phyloP scores from a whole-genome alignment of 1,140 invertebrate genomes.

The Diorhabda sublineata region DNA sequence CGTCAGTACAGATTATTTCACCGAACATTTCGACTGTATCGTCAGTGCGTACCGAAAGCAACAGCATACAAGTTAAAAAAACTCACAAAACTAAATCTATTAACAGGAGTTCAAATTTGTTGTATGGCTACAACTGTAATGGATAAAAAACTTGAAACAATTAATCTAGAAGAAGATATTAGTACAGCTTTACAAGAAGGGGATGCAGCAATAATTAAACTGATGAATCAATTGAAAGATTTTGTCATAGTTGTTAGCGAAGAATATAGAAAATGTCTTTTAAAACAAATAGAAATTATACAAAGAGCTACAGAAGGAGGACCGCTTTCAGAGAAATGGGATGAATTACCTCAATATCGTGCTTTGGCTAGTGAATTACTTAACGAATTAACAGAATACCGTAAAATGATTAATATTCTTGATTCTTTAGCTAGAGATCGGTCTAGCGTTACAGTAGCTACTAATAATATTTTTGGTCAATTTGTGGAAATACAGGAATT shows the following conservation, averaged over 20 bases:
- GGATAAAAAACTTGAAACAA: slow-evolving; percentile 7
- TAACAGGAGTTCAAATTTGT: slow-evolving; percentile 6
- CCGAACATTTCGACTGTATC: not conserved
- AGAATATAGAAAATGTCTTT: slow-evolving; percentile 38
- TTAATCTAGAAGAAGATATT: slow-evolving; percentile 29
- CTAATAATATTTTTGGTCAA: slow-evolving; percentile 17
- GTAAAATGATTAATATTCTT: slow-evolving; percentile 33
- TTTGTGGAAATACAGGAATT: slow-evolving; percentile 32
- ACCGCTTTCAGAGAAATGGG: slow-evolving; percentile 34
- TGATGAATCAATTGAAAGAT: slow-evolving; percentile 36
- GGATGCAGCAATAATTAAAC: slow-evolving; percentile 32
- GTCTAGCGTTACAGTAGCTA: slow-evolving; percentile 22
- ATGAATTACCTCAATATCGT: slow-evolving; percentile 38
- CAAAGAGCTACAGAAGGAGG: slow-evolving; percentile 27
- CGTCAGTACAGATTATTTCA: slow-evolving; percentile 2
- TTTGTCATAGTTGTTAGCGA: slow-evolving; percentile 34
- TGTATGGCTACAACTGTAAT: not conserved
- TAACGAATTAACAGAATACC: slow-evolving; percentile 38
- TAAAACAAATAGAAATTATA: slow-evolving; percentile 41
- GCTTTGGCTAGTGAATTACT: slow-evolving; percentile 34
- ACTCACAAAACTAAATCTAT: not conserved
- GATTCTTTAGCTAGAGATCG: slow-evolving; percentile 35
- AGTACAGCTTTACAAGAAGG: slow-evolving; percentile 31
- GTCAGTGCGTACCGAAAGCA: not conserved
- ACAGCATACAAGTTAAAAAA: not conserved